Percentiles rank a stretch among this genome's conserved stretches.
Evolutionary conservation across 1,140 invertebrate species (phyloP).

Genomic region (Eumaeus atala): DNA sequence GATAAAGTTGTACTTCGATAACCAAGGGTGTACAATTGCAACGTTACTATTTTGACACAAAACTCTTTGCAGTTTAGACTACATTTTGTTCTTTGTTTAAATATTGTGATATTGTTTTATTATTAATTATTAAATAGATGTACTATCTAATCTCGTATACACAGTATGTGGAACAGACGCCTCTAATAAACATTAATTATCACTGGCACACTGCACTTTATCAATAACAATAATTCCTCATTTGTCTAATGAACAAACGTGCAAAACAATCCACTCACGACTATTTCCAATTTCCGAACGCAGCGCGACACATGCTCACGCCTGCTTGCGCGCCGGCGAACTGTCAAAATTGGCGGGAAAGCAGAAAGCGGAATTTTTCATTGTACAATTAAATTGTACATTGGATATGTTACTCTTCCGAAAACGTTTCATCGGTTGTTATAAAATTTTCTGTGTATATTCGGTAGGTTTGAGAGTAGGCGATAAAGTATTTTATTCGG

Average conservation of each 20-base stretch:
- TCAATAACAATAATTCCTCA: slow-evolving; percentile 26
- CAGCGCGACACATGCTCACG: slow-evolving; percentile 25
- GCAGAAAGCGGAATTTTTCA: too few relatives aligned
- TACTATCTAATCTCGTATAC: slow-evolving; percentile 35
- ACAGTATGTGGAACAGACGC: slow-evolving; percentile 24
- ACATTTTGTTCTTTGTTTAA: slow-evolving; percentile 17
- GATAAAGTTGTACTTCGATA: too few relatives aligned
- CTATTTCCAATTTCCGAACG: slow-evolving; percentile 17
- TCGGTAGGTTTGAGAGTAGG: too few relatives aligned
- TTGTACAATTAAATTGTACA: too few relatives aligned
- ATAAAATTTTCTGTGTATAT: too few relatives aligned
- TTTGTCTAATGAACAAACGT: slow-evolving; percentile 21
- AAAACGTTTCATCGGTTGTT: too few relatives aligned
- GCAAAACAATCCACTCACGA: slow-evolving; percentile 15
- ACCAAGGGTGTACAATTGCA: not conserved
- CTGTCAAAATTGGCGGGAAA: slow-evolving; percentile 49
- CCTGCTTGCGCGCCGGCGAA: slow-evolving; percentile 26
- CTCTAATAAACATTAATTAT: slow-evolving; percentile 39
- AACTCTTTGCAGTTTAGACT: not conserved
- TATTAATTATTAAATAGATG: slow-evolving; percentile 23
- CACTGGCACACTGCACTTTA: slow-evolving; percentile 43
- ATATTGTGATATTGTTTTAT: too few relatives aligned
- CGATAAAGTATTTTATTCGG: too few relatives aligned
- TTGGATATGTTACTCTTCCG: too few relatives aligned
- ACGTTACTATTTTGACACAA: not conserved